Base-by-base conservation (phyloP, 2,888 invertebrate species). In the Leptopilina myrica region DNA sequence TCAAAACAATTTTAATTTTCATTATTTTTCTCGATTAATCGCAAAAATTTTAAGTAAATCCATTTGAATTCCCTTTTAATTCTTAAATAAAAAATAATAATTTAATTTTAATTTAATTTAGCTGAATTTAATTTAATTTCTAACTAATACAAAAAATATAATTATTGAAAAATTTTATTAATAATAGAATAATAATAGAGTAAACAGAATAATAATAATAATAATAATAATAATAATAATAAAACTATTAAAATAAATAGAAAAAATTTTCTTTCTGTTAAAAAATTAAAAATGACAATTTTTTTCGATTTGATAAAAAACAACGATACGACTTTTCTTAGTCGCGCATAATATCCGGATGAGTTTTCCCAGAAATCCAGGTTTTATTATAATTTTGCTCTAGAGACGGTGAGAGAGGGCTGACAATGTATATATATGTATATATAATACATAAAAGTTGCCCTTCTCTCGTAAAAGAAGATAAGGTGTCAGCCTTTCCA, bases 231-330 rank as follows among this genome's bases (percentile, higher is more conserved):
- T 20, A 20, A 20, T 62, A 62, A 62, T 62, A 15, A 20, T 20
- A 20, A 20, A 20, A 20, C 0, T 20, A 20, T 20, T 20, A 20
- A 20, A 20, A 20, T 20, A 20, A 62, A 20, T 62, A 20, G 15
- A 62, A 62, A 62, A 62, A 62, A n/a, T 7, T 62, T 9, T 9
- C 2, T 20, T 15, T 20, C 20, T 9, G 9, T 20, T 15, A 8
- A 9, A 15, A n/a, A n/a, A 6, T 9, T 62, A 20, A 7, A 15
- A 9, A 7, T 20, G 5, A 69, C 20, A 49, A 49, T 69, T 69
- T 69, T 69, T 49, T 69, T 69, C 26, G 67, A 69, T 53, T 69
- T 49, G 9, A 69, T 69, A 69, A 69, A 69, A 49, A 14, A 49
- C 49, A 69, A 53, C n/a, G 62, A 62, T 62, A 62, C 9, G 62